phyloP scores from a whole-genome alignment of 2,888 invertebrate species.

The Apocheima hispidaria region DNA sequence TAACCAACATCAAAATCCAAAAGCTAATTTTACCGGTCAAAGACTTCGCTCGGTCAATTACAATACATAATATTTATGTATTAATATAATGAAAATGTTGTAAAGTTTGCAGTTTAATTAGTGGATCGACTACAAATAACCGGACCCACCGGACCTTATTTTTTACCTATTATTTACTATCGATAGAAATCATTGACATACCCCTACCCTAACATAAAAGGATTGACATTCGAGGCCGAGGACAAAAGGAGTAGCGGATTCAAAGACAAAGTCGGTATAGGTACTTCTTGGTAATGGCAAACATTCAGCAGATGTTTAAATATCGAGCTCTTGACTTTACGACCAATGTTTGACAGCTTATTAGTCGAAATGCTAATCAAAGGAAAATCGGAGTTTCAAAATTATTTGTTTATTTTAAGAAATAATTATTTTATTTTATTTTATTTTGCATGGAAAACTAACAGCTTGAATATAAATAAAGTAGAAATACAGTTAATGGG shows the following conservation, averaged over 20 bases:
- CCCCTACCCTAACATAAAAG: constrained; percentile 74
- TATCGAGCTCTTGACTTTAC: constrained; percentile 54
- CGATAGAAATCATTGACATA: constrained; percentile 41
- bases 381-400: constrained; percentile 3
- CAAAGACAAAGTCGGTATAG: constrained; percentile 76
- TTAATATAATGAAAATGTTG: too few species aligned
- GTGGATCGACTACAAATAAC: neutral
- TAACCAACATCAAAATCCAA: too few species aligned
- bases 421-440: too few species aligned
- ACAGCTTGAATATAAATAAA: too few species aligned
- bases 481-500: too few species aligned
- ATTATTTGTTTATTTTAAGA: neutral
- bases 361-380: constrained; percentile 35
- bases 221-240: constrained; percentile 81
- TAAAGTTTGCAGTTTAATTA: too few species aligned
- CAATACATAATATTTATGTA: too few species aligned
- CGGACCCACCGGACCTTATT: too few species aligned
- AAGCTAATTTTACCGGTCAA: too few species aligned
- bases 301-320: constrained; percentile 72
- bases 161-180: constrained; percentile 28
- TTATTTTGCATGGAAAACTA: too few species aligned
- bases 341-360: constrained; percentile 43
- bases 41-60: too few species aligned
- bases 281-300: constrained; percentile 72
- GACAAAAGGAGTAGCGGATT: constrained; percentile 79